phyloP scores from a whole-genome alignment of 2,888 invertebrate species.

The Flexamia atlantica region DNA sequence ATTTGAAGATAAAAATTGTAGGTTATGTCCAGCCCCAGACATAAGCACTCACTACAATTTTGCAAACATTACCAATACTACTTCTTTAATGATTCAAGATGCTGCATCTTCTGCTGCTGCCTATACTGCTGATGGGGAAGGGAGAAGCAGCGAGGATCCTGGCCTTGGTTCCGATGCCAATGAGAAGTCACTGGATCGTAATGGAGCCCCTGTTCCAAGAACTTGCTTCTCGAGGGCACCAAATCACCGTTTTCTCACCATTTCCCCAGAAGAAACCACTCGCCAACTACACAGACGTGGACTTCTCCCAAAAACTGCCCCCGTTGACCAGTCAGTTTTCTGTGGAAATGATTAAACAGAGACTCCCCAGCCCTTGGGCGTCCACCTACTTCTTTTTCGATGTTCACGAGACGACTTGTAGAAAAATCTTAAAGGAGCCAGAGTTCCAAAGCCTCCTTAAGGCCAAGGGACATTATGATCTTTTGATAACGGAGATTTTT shows the following conservation, averaged over 20 bases:
- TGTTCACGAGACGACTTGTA: slow-evolving; percentile 18
- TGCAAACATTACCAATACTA: too few relatives aligned
- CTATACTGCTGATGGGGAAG: background rate
- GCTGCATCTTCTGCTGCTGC: background rate
- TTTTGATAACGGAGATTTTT: slow-evolving; percentile 69
- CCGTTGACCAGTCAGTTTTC: slow-evolving; percentile 37
- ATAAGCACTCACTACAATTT: too few relatives aligned
- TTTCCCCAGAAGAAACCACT: slow-evolving; percentile 73
- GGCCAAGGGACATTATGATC: slow-evolving; percentile 65
- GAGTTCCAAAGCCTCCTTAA: slow-evolving; percentile 33
- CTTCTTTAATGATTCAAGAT: too few relatives aligned
- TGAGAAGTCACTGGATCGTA: slow-evolving; percentile 60
- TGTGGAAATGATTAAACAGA: slow-evolving; percentile 48
- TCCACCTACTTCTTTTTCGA: background rate
- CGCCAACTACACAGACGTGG: slow-evolving; percentile 74
- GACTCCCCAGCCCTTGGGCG: slow-evolving; percentile 14
- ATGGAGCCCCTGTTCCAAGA: slow-evolving; percentile 72
- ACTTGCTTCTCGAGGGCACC: slow-evolving; percentile 73
- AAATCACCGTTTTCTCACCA: slow-evolving; percentile 73
- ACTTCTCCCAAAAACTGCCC: slow-evolving; percentile 62
- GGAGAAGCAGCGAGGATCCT: slow-evolving; percentile 22
- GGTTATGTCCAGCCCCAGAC: too few relatives aligned
- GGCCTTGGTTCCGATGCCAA: slow-evolving; percentile 54
- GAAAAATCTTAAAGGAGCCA: slow-evolving; percentile 32
- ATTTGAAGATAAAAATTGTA: too few relatives aligned